phyloP scores from a whole-genome alignment of 2,113 vertebrate genomes.

The Hemiscyllium ocellatum region DNA sequence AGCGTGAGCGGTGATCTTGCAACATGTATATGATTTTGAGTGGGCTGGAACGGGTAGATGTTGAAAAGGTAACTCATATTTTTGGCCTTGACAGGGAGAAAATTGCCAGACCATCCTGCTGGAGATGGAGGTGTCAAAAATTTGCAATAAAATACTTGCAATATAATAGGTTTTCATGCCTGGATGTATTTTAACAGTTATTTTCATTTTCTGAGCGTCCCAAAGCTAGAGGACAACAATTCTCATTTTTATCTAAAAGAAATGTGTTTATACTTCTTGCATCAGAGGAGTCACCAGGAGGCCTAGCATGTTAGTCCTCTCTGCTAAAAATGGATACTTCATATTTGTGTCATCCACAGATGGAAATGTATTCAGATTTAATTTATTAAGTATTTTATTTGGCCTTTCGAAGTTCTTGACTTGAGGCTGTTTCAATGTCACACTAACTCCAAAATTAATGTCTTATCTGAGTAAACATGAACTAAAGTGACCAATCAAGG shows the following conservation, averaged over 20 bases:
- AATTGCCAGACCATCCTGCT: too few relatives aligned
- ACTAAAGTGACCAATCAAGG: too few relatives aligned
- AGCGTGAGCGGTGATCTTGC: too few relatives aligned
- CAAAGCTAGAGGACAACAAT: not conserved
- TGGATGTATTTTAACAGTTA: too few relatives aligned
- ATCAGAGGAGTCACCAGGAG: not conserved
- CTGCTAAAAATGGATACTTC: not conserved
- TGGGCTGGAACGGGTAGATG: too few relatives aligned
- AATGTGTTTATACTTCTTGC: not conserved
- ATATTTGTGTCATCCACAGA: not conserved
- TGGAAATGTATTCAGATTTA: not conserved
- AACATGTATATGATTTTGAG: too few relatives aligned
- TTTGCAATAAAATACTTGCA: too few relatives aligned
- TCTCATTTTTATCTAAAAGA: not conserved
- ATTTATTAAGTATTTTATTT: not conserved
- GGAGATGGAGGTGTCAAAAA: too few relatives aligned
- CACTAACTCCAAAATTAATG: not conserved
- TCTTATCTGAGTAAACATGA: not conserved
- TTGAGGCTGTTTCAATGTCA: not conserved
- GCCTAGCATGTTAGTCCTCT: not conserved
- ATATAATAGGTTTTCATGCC: too few relatives aligned
- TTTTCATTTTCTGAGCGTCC: too few relatives aligned
- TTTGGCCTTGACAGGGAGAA: too few relatives aligned
- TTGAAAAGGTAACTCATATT: too few relatives aligned
- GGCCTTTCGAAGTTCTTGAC: not conserved